These are phyloP conservation scores for Periphyllus acericola DNA, from an alignment of 2,888 invertebrate species.

Conservation along the genomic window DNA sequence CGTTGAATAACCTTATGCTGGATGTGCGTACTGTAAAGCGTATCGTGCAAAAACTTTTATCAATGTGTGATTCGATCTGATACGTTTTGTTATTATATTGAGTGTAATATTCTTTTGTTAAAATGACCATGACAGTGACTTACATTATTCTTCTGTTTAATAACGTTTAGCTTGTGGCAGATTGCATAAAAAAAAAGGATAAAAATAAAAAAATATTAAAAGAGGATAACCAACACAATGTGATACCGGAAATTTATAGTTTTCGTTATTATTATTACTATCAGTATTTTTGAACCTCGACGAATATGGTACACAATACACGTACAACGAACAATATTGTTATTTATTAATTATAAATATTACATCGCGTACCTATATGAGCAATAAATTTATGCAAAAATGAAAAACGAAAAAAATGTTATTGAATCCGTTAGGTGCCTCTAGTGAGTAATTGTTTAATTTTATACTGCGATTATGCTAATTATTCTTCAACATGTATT, in stretches of 20 bases:
- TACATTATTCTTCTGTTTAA: background rate
- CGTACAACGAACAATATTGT: background rate
- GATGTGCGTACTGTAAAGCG: background rate
- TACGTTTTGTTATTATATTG: background rate
- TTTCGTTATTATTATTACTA: background rate
- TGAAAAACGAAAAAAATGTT: background rate
- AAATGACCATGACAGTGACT: background rate
- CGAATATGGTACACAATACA: background rate
- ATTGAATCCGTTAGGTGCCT: background rate
- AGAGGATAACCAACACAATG: background rate
- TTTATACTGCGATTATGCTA: background rate
- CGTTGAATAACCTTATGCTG: background rate
- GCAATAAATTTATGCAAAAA: background rate
- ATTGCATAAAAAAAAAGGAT: background rate
- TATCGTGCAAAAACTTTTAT: background rate
- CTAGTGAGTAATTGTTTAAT: background rate
- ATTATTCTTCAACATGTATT: background rate
- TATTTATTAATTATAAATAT: background rate
- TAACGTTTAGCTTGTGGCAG: background rate
- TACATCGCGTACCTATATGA: background rate
- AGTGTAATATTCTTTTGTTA: background rate
- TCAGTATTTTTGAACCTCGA: background rate
- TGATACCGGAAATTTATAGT: slow-evolving; percentile 19
- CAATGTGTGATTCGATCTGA: background rate
- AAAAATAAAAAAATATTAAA: background rate